These are phyloP conservation scores for Anisognathus igniventris DNA, from an alignment of 2,797 vertebrate genomes.

Conservation along the genomic window DNA sequence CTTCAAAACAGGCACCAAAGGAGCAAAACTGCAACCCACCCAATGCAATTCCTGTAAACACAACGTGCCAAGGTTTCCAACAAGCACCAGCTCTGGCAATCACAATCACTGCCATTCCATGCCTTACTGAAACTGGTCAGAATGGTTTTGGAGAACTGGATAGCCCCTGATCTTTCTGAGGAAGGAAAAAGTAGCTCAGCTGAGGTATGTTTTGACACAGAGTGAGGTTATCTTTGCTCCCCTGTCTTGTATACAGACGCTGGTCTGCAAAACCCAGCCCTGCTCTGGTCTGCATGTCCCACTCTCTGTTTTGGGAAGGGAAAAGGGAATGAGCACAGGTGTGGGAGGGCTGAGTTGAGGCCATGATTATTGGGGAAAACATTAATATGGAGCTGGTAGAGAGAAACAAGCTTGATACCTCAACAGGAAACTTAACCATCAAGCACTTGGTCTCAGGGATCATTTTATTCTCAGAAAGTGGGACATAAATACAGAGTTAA, in stretches of 20 bases:
- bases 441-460: background rate
- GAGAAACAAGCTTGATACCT: background rate
- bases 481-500: constrained; percentile 15
- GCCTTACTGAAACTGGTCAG: background rate
- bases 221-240: constrained; percentile 45
- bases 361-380: background rate
- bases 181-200: background rate
- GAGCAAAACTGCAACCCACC: background rate
- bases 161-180: constrained; percentile 24
- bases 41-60: background rate
- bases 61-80: background rate
- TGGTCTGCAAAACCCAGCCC: background rate
- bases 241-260: background rate
- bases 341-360: background rate
- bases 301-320: background rate
- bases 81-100: background rate
- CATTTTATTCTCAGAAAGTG: constrained; percentile 30
- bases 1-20: background rate
- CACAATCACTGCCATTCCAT: background rate
- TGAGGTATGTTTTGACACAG: constrained; percentile 55
- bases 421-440: background rate
- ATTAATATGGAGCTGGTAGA: rapidly evolving
- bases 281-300: background rate
- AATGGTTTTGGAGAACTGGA: constrained; percentile 48
- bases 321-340: background rate